These are phyloP conservation scores for Polymixis lichenea DNA, from an alignment of 2,888 invertebrate genomes.

Conservation along the genomic window DNA sequence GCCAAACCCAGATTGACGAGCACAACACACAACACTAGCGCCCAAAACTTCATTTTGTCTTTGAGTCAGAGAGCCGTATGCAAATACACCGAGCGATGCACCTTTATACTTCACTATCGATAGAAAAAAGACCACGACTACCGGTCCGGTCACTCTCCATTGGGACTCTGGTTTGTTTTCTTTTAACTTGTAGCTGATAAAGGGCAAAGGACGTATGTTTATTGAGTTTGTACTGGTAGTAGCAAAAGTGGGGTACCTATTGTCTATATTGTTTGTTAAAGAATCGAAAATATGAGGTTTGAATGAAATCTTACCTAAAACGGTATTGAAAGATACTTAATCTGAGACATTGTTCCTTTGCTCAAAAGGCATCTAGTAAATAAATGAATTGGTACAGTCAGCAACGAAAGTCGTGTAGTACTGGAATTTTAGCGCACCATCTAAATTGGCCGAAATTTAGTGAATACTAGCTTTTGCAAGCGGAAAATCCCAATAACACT, in stretches of 20 bases:
- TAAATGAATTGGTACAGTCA: neutral
- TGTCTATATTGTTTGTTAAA: neutral
- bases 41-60: constrained; percentile 57
- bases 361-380: neutral
- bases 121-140: constrained; percentile 37
- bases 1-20: constrained; percentile 36
- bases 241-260: constrained; percentile 13
- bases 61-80: constrained; percentile 9
- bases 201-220: constrained; percentile 32
- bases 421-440: no score
- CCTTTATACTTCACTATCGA: constrained; percentile 26
- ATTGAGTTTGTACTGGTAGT: constrained; percentile 38
- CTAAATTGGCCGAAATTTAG: neutral
- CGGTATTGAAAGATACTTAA: neutral
- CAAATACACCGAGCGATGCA: constrained; percentile 25
- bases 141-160: constrained; percentile 46
- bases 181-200: constrained; percentile 44
- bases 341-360: neutral
- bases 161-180: constrained; percentile 44
- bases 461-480: no score
- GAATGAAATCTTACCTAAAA: neutral
- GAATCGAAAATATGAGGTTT: neutral
- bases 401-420: neutral
- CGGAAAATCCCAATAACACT: no score
- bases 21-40: constrained; percentile 45